A percentile compares a stretch with the other conserved stretches of the same genome.
Conservation (phyloP, 2,797 vertebrate genomes). For the Tadarida brasiliensis region DNA sequence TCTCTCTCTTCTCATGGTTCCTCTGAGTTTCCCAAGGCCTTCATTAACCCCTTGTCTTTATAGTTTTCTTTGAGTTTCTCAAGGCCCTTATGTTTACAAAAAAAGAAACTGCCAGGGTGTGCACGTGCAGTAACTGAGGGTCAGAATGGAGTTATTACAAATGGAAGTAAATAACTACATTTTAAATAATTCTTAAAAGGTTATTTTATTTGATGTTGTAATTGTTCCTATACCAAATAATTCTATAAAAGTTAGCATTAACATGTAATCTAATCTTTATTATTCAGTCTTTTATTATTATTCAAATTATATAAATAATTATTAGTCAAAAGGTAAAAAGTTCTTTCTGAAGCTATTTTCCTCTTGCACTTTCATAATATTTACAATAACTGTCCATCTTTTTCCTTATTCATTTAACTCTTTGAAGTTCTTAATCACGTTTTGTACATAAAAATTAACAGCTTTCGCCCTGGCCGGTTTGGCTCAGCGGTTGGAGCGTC, state of each 20-base stretch:
- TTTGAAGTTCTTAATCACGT: constrained; percentile 62
- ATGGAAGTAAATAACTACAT: constrained; percentile 31
- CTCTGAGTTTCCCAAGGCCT: too few species aligned
- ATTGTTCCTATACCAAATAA: constrained; percentile 47
- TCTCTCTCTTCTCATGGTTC: too few species aligned
- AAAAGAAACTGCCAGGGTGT: too few species aligned
- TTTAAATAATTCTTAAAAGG: constrained; percentile 43
- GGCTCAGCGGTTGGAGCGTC: too few species aligned
- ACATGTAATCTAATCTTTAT: constrained; percentile 54
- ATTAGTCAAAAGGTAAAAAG: constrained; percentile 56
- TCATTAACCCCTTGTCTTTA: too few species aligned
- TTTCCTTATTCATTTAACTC: constrained; percentile 58
- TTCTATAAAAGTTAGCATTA: constrained; percentile 46
- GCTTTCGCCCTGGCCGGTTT: too few species aligned
- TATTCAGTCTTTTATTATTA: constrained; percentile 62
- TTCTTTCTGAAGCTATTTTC: constrained; percentile 60
- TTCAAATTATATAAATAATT: constrained; percentile 62
- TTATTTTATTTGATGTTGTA: constrained; percentile 54
- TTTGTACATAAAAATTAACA: constrained; percentile 62
- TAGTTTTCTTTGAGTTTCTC: too few species aligned
- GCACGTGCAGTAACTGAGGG: too few species aligned
- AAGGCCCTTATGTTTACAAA: too few species aligned
- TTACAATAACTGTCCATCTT: constrained; percentile 55
- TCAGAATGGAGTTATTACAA: too few species aligned
- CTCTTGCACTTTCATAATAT: constrained; percentile 57